Evolutionary conservation across 2,888 invertebrate species (phyloP), one percentile per base, ranked within the genome.

Genomic region (Noctuana brunneofusca): DNA sequence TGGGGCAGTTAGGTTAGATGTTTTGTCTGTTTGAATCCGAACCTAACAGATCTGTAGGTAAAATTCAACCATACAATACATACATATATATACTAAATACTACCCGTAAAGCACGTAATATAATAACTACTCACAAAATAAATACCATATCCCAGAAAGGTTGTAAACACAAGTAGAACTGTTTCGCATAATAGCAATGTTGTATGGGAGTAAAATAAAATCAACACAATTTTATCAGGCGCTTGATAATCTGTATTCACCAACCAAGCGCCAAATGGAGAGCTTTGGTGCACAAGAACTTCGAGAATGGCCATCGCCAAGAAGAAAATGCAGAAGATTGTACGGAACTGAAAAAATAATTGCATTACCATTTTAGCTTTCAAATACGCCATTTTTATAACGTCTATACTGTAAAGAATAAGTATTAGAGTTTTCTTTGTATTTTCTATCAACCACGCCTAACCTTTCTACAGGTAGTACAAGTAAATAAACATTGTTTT

Each of bases 291-390:
- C 5, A 73, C 64, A 2, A 78, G 66, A 2, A 71, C 67, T 57
- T 77, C 75, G 0, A 76, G 58, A 2, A 75, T 62, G 1, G 73
- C 68, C 6, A 69, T 38, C 0, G 73, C 12, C 46, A 73, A 75
- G 70, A 82, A 80, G 0, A 71, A 1, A 0, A 75, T 30, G 50
- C 63, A 71, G 63, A 75, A 72, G 0, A 75, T 0, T 2, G 79
- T 63, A 3, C 84, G 81, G 0, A 74, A 6, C 84, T 84, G 71
- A 3, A 68, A 63, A 56, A 16, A 32, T 8, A 32, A 32, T 2
- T 8, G 8, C 12, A 32, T 12, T 32, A 8, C 32, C 2, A 9
- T 32, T 32, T 24, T 3, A n/a, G n/a, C n/a, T n/a, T n/a, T n/a
- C n/a, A n/a, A n/a, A n/a, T n/a, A n/a, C n/a, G n/a, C n/a, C n/a